Conservation (phyloP, 2,797 vertebrate genomes). For the Acropternis orthonyx region DNA sequence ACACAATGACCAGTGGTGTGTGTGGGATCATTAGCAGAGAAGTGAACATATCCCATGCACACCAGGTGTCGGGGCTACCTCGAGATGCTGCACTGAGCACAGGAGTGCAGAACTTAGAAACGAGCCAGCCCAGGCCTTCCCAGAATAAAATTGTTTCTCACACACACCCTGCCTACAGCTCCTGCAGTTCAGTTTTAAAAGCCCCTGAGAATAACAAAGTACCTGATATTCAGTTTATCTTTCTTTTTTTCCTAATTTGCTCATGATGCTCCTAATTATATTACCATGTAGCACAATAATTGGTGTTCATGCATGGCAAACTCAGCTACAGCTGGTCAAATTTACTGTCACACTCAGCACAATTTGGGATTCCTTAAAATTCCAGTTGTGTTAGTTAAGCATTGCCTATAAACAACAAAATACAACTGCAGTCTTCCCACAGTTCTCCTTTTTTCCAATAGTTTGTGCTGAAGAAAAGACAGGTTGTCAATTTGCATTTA, state of each 20-base stretch:
- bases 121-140: background rate
- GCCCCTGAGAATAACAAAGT: background rate
- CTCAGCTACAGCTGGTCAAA: background rate
- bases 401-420: background rate
- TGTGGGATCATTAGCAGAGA: constrained; percentile 16
- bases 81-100: background rate
- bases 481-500: background rate
- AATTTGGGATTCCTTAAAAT: background rate
- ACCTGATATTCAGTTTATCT: background rate
- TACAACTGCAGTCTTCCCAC: background rate
- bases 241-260: constrained; percentile 2
- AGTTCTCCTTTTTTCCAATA: background rate
- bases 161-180: background rate
- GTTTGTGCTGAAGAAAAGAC: background rate
- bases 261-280: background rate
- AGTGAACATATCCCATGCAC: background rate
- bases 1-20: background rate
- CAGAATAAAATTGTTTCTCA: background rate
- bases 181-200: background rate
- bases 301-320: background rate
- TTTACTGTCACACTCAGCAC: background rate
- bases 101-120: background rate
- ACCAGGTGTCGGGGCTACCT: background rate
- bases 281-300: constrained; percentile 7
- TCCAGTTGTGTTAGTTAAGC: background rate